Percentiles rank a stretch among this genome's conserved stretches.
phyloP scores from a whole-genome alignment of 2,888 invertebrate species.

The Epinotia demarniana region DNA sequence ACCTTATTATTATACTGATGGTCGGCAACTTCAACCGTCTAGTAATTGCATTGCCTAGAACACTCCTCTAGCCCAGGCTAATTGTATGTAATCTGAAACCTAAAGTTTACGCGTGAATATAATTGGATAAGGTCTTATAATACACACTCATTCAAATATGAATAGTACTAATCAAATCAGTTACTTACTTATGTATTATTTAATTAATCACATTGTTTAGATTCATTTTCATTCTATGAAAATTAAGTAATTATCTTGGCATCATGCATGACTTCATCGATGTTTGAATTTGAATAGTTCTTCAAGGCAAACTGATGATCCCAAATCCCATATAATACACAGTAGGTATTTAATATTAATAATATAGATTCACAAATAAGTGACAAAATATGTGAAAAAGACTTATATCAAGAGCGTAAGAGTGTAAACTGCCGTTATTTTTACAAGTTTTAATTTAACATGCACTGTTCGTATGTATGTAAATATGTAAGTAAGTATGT shows the following conservation, averaged over 20 bases:
- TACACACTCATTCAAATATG: not conserved
- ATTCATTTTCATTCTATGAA: not conserved
- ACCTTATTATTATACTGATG: constrained; percentile 49
- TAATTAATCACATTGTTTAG: not conserved
- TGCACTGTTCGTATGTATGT: too few species aligned
- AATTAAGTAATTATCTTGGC: constrained; percentile 4
- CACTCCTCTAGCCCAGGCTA: constrained; percentile 43
- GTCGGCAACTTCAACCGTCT: constrained; percentile 50
- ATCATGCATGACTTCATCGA: not conserved
- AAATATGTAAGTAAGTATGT: too few species aligned
- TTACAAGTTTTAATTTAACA: too few species aligned
- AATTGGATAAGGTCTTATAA: constrained; percentile 10
- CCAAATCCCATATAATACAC: too few species aligned
- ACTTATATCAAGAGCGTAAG: too few species aligned
- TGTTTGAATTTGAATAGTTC: too few species aligned
- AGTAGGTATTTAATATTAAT: too few species aligned
- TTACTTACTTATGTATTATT: not conserved
- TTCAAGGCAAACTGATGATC: too few species aligned
- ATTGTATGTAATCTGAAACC: constrained; percentile 31
- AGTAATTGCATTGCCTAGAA: constrained; percentile 55
- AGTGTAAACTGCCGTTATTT: too few species aligned
- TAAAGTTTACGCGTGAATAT: constrained; percentile 28
- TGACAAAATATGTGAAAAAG: too few species aligned
- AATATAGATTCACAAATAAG: too few species aligned
- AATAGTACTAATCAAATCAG: constrained; percentile 7